Base-by-base conservation (phyloP, 1,140 invertebrate genomes). In the Oreohelix idahoensis region DNA sequence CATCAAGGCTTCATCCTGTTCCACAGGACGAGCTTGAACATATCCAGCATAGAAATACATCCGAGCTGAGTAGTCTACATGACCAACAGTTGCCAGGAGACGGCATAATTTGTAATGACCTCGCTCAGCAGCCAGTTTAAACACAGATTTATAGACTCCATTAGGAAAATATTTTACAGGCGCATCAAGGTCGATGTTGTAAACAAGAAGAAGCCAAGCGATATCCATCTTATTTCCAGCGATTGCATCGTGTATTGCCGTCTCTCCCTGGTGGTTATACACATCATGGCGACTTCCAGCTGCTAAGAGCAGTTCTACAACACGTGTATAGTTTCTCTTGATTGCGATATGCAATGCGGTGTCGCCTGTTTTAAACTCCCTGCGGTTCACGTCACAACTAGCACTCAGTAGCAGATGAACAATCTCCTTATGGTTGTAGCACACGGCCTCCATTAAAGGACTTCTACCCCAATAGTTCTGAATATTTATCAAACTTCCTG, bases 221-320 rank as follows among this genome's bases (percentile, higher is more conserved):
- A 91, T 88, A 81, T 93, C 92, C 15, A 88, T 84, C 83, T 92
- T 91, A 85, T 93, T 92, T 53, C 89, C 89, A 36, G 90, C 86
- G 0, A 92, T 90, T 17, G 89, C 90, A 58, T 93, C 92, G 77
- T 90, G 91, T 11, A 92, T 88, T 36, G 91, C 90, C 20, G 91
- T 90, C 84, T 92, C 92, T 20, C 92, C 89, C 73, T 92, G 91
- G 80, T 92, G 91, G 85, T 92, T 93, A 83, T 92, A 92, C 53
- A 93, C 90, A 83, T 91, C 88, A 83, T 91, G 89, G 15, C 90
- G 89, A 84, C 90, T 91, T 79, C 91, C 91, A 13, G 90, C 89
- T 32, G 88, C 89, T 15, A 96, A 88, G 49, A 96, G 90, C 42
- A 94, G 84, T 73, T 93, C 92, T 0, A 94, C 93, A 39, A 95